Conservation (phyloP, 2,888 invertebrate species). For the Drosophila villosipedis region DNA sequence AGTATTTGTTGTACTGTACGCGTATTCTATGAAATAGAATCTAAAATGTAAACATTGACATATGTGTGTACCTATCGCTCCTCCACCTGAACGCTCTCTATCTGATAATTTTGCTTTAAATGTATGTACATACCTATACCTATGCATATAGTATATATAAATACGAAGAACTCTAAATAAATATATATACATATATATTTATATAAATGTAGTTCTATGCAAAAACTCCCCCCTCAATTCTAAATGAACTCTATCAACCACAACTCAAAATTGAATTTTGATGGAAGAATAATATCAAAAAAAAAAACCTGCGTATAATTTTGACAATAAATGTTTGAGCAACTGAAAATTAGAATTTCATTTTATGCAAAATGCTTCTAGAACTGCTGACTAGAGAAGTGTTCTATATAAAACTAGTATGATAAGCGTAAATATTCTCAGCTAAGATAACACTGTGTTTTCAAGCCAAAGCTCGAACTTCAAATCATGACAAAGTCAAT, state of each 20-base stretch:
- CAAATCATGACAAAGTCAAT: conserved; percentile 63
- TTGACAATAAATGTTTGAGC: conserved; percentile 68
- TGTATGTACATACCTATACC: conserved; percentile 50
- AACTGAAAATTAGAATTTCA: conserved; percentile 52
- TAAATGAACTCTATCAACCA: conserved; percentile 37
- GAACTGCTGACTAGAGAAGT: conserved; percentile 44
- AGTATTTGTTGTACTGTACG: conserved; percentile 49
- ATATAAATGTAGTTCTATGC: conserved; percentile 48
- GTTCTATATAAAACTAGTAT: conserved; percentile 24
- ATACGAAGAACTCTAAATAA: conserved; percentile 18
- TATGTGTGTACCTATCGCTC: conserved; percentile 77
- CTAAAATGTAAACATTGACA: conserved; percentile 63
- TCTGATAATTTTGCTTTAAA: conserved; percentile 67
- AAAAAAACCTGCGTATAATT: conserved; percentile 68
- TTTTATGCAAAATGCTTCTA: conserved; percentile 54
- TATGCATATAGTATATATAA: conserved; percentile 14
- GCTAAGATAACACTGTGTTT: conserved; percentile 50
- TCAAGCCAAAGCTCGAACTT: conserved; percentile 44
- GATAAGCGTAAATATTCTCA: conserved; percentile 54
- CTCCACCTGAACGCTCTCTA: conserved; percentile 75
- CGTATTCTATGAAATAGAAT: conserved; percentile 71
- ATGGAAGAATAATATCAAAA: conserved; percentile 28
- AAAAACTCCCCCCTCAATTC: conserved; percentile 21
- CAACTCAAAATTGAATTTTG: conserved; percentile 71
- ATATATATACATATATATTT: conserved; percentile 45